Conservation (phyloP, 2,888 invertebrate genomes). For the Platycheirus albimanus region DNA sequence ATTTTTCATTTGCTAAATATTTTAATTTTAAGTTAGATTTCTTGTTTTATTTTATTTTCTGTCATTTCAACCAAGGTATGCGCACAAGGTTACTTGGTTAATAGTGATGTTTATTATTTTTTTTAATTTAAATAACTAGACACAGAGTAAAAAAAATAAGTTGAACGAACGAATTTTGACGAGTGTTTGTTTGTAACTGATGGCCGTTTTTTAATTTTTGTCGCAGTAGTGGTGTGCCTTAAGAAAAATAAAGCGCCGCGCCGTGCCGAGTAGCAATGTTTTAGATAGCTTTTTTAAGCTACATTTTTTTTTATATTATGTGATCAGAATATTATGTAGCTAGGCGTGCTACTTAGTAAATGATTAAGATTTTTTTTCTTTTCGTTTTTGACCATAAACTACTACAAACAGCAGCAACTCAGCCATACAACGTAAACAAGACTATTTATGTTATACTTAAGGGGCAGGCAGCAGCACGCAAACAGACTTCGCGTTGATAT, state of each 20-base stretch:
- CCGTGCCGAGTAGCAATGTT: slow-evolving; percentile 6
- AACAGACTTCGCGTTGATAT: not conserved
- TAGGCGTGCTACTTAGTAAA: slow-evolving; percentile 48
- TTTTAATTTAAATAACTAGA: slow-evolving; percentile 17
- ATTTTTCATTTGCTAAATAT: slow-evolving; percentile 11
- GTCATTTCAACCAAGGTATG: slow-evolving; percentile 40
- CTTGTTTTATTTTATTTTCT: slow-evolving; percentile 20
- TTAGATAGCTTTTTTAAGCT: slow-evolving; percentile 2
- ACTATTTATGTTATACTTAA: slow-evolving; percentile 8
- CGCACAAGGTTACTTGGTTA: slow-evolving; percentile 53
- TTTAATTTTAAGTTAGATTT: slow-evolving; percentile 21
- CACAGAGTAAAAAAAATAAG: slow-evolving; percentile 45
- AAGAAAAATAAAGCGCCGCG: slow-evolving; percentile 27
- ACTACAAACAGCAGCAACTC: not conserved
- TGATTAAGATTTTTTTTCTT: slow-evolving; percentile 40
- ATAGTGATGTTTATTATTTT: slow-evolving; percentile 9
- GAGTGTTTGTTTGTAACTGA: slow-evolving; percentile 67
- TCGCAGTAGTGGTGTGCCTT: slow-evolving; percentile 25
- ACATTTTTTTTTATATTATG: slow-evolving; percentile 16
- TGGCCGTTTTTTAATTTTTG: slow-evolving; percentile 6
- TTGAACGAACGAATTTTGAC: slow-evolving; percentile 68
- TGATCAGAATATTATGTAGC: slow-evolving; percentile 59
- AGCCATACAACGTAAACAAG: not conserved
- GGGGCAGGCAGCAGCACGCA: not conserved
- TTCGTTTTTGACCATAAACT: slow-evolving; percentile 33